Evolutionary conservation across 1,140 invertebrate genomes (phyloP), one percentile per base, ranked within the genome.

Genomic region (Drosophila asahinai): DNA sequence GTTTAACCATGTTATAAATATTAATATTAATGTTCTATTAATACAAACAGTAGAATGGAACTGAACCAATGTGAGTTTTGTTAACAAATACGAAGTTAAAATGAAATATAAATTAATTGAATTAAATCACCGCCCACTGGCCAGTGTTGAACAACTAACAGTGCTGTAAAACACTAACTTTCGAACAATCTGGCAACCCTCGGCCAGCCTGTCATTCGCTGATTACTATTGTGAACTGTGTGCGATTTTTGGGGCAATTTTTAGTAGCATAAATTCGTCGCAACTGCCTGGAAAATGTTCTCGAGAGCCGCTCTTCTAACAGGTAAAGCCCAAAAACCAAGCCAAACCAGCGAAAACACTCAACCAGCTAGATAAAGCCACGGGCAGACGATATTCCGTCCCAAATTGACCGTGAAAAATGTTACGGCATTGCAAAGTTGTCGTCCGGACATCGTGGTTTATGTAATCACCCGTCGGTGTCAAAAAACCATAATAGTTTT

Each of bases 231-330:
- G 68, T 79, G 66, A 83, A 87, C 59, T 74, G 67, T n/a, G 4
- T 40, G 45, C 66, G 68, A 80, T 60, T 64, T 57, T 61, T 59
- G 77, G 77, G 73, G 72, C 71, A 86, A 91, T 90, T 91, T 83
- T 91, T 83, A 80, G 72, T 84, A 75, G 77, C 70, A 83, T 73
- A 82, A 87, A 82, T 87, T 91, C 80, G 74, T 77, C 71, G 80
- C 67, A 79, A 77, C 73, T 83, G 76, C 58, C 82, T 80, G 64
- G 49, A 80, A 92, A 92, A 94, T 94, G 94, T 80, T 94, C 67
- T 94, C 94, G 54, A 93, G 93, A 82, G 93, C 93, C 61, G 91
- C 93, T 77, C 83, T 94, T 76, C 86, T 94, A 54, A 87, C 93
- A 84, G 93, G 94, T 94, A 94, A 93, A 63, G 45, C 15, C 1